These are phyloP conservation scores for Chlorospingus semifuscus DNA, from an alignment of 2,797 vertebrate species.

Conservation along the genomic window DNA sequence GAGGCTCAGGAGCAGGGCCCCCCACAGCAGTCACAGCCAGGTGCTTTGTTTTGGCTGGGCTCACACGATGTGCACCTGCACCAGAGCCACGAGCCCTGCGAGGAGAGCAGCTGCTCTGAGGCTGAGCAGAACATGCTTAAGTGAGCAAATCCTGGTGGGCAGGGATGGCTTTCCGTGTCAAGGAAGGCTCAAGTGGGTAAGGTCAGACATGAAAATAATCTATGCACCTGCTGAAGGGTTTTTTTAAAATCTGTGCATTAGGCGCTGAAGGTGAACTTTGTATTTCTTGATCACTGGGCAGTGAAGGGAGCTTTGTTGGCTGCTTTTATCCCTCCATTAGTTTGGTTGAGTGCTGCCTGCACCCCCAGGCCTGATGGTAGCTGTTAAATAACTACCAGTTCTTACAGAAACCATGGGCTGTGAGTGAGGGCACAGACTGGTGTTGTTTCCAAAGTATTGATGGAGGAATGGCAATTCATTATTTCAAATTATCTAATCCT, in stretches of 20 bases:
- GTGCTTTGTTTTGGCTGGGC: not conserved
- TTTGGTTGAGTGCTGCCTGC: not conserved
- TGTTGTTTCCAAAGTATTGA: not conserved
- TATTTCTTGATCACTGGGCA: not conserved
- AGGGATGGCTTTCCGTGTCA: not conserved
- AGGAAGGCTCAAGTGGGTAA: not conserved
- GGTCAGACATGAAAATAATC: not conserved
- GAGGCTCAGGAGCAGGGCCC: not conserved
- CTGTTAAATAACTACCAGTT: not conserved
- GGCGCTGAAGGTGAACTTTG: not conserved
- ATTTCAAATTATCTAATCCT: not conserved
- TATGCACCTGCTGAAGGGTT: not conserved
- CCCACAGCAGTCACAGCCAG: not conserved
- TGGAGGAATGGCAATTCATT: not conserved
- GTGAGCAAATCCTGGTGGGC: not conserved
- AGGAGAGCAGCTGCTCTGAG: not conserved
- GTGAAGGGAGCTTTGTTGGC: not conserved
- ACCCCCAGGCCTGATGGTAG: not conserved
- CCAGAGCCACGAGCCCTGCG: fast-evolving
- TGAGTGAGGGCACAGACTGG: not conserved
- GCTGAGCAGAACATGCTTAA: not conserved
- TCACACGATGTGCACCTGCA: fast-evolving
- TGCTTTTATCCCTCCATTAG: not conserved
- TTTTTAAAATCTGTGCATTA: not conserved
- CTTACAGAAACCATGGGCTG: not conserved